Evolutionary conservation across 2,888 invertebrate genomes (phyloP).

Genomic region (Caenorhabditis auriculariae): DNA sequence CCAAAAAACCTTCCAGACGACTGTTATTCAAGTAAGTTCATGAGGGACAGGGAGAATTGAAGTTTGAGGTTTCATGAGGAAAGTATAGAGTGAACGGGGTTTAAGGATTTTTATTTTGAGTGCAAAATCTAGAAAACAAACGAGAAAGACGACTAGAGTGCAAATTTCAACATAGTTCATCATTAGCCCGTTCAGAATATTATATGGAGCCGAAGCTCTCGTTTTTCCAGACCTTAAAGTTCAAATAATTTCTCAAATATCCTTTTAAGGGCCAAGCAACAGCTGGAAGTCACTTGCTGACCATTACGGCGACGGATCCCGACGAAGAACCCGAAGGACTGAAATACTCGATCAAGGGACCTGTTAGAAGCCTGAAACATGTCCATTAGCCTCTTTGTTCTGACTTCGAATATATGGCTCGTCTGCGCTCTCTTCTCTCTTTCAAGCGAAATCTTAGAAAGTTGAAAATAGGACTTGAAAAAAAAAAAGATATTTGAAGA

Average conservation of each 20-base stretch:
- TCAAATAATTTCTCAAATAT: not conserved
- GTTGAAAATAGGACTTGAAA: not conserved
- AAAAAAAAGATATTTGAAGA: too few relatives aligned
- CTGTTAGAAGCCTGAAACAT: slow-evolving; percentile 18
- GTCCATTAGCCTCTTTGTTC: too few relatives aligned
- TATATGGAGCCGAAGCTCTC: not conserved
- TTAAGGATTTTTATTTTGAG: too few relatives aligned
- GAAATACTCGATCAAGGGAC: slow-evolving; percentile 30
- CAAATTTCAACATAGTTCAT: too few relatives aligned
- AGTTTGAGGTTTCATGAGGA: too few relatives aligned
- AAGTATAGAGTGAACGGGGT: too few relatives aligned
- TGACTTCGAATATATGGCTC: too few relatives aligned
- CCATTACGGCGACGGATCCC: slow-evolving; percentile 28
- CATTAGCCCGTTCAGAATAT: too few relatives aligned
- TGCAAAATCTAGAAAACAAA: too few relatives aligned
- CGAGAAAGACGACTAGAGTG: too few relatives aligned
- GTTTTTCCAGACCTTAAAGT: not conserved
- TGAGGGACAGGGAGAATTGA: too few relatives aligned
- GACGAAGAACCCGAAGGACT: slow-evolving; percentile 35
- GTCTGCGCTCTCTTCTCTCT: too few relatives aligned
- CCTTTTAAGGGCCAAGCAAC: slow-evolving; percentile 23
- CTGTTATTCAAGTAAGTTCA: slow-evolving; percentile 34
- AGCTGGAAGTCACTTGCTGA: slow-evolving; percentile 32
- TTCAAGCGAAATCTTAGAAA: not conserved
- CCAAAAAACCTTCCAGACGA: slow-evolving; percentile 28